A percentile compares a stretch with the other conserved stretches of the same genome.
Conservation (phyloP, 1,140 invertebrate species). For the Drosophila gunungcola region DNA sequence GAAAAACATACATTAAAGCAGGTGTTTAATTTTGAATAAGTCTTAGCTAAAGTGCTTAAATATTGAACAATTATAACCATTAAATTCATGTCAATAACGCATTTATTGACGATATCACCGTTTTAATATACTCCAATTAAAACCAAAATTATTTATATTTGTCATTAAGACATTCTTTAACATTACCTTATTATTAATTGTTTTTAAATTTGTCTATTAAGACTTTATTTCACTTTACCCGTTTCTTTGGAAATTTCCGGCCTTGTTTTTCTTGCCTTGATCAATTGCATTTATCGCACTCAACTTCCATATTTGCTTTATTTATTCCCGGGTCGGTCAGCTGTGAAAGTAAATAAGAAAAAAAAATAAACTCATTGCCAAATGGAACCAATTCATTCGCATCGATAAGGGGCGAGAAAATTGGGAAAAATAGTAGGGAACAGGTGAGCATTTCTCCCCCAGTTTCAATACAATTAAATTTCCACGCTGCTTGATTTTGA, state of each 20-base stretch:
- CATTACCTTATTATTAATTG: too few species aligned
- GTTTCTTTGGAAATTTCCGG: slow-evolving; percentile 5
- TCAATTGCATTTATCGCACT: slow-evolving; percentile 29
- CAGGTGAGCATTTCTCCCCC: slow-evolving; percentile 18
- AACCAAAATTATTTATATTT: too few species aligned
- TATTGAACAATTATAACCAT: too few species aligned
- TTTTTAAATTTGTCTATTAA: too few species aligned
- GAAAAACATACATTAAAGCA: not conserved
- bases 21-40: not conserved
- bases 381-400: slow-evolving; percentile 48
- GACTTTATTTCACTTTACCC: not conserved
- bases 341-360: slow-evolving; percentile 12
- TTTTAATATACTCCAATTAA: too few species aligned
- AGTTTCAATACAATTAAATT: slow-evolving; percentile 79
- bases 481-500: slow-evolving; percentile 81
- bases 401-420: slow-evolving; percentile 5
- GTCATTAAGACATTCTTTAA: too few species aligned
- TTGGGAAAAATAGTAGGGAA: slow-evolving; percentile 7
- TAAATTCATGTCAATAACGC: too few species aligned
- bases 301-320: slow-evolving; percentile 26
- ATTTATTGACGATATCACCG: too few species aligned
- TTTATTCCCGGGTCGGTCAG: slow-evolving; percentile 21
- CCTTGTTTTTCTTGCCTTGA: slow-evolving; percentile 9
- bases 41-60: too few species aligned
- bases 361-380: slow-evolving; percentile 39